Evolutionary conservation across 2,888 invertebrate species (phyloP), one percentile per base, ranked within the genome.

Genomic region (Bursaphelenchus okinawaensis): DNA sequence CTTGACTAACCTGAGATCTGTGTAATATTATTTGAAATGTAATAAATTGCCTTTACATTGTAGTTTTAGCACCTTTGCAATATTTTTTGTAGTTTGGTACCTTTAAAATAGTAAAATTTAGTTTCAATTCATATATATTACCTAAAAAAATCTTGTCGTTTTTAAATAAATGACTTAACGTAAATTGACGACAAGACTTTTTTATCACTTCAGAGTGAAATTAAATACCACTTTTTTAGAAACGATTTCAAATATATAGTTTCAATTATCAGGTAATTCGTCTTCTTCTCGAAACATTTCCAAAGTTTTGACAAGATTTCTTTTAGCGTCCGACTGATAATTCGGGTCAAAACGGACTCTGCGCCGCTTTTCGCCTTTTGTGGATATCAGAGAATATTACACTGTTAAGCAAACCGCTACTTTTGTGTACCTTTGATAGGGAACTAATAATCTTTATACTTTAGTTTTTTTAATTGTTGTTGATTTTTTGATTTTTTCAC

Each of bases 1-100:
- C 66, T 65, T 79, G 24, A 81, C 81, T 16, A 81, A 81, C 71
- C 68, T 81, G 29, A 68, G 80, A 28, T 73, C 73, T 3, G 73
- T 73, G 50, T 72, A 68, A 71, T n/a, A n/a, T n/a, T n/a, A n/a
- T n/a, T n/a, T n/a, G n/a, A n/a, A n/a, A n/a, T n/a, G n/a, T n/a
- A n/a, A n/a, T n/a, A n/a, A n/a, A n/a, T n/a, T n/a, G n/a, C n/a
- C n/a, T n/a, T n/a, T n/a, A n/a, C n/a, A n/a, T n/a, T n/a, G n/a
- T n/a, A n/a, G n/a, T n/a, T n/a, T n/a, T n/a, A n/a, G n/a, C n/a
- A n/a, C n/a, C n/a, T n/a, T n/a, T n/a, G n/a, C n/a, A n/a, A n/a
- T n/a, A n/a, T n/a, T n/a, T n/a, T n/a, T n/a, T n/a, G n/a, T n/a
- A n/a, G n/a, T n/a, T n/a, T n/a, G n/a, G n/a, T n/a, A n/a, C n/a